These are phyloP conservation scores for Brachionus rotundiformis DNA, from an alignment of 1,140 invertebrate genomes.

Conservation along the genomic window DNA sequence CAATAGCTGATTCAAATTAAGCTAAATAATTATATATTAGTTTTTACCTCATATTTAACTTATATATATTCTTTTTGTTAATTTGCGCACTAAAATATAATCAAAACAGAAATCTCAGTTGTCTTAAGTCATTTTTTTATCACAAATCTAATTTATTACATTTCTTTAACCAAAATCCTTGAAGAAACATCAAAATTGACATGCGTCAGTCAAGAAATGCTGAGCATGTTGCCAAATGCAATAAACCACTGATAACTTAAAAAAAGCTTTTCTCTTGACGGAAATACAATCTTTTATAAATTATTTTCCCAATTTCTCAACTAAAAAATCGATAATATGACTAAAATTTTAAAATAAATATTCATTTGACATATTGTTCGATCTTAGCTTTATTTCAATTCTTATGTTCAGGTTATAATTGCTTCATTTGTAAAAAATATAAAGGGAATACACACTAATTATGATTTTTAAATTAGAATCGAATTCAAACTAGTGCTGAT, in stretches of 20 bases:
- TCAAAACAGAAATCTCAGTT: neutral
- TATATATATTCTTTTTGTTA: neutral
- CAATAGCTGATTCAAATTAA: too few species aligned
- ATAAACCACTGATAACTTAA: neutral
- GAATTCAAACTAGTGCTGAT: neutral
- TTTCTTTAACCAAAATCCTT: neutral
- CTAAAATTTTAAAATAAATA: neutral
- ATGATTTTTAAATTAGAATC: neutral
- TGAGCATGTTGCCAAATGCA: neutral
- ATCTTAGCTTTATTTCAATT: neutral
- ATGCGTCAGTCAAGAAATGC: neutral
- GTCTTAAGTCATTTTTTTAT: neutral
- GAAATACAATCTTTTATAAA: neutral
- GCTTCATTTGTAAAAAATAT: neutral
- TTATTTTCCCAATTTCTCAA: neutral
- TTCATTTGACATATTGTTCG: conserved; percentile 8
- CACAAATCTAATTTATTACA: neutral
- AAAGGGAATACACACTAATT: neutral
- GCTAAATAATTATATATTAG: too few species aligned
- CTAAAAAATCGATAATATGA: neutral
- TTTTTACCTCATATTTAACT: too few species aligned
- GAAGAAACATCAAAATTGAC: neutral
- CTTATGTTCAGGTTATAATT: conserved; percentile 1
- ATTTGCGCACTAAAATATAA: neutral
- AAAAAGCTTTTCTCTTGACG: neutral